Base-by-base conservation (phyloP, 2,797 vertebrate genomes). In the Crypturellus tataupa region DNA sequence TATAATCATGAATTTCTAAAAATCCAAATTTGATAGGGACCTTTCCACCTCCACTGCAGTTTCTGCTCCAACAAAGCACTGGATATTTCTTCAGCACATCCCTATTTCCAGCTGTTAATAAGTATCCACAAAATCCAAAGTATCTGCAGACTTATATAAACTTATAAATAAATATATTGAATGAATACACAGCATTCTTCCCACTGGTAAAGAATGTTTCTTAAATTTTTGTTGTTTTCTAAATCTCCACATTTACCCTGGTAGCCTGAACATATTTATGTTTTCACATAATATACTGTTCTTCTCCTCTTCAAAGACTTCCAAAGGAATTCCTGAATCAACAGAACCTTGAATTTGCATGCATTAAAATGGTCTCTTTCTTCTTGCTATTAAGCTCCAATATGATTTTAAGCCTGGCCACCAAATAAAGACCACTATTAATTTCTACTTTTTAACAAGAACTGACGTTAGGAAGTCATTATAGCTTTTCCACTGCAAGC, bases 381-480 rank as follows among this genome's bases (percentile, higher is more conserved):
- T 76, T 55, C 76, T 91, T 23, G 40, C 55, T 86, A n/a, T n/a
- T 40, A 90, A 87, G 71, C 87, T 85, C 51, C 72, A 87, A 58
- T 51, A 85, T 87, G 94, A 96, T 69, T 94, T 87, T 17, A 17
- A 94, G 91, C 85, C 81, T 85, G 84, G 87, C 84, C 91, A 95
- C 81, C 51, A 95, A 71, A 80, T 70, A 89, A 83, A 77, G 39
- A 89, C 9, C 49, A 78, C 79, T 73, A 68, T 65, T 90, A 89
- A 79, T 89, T 94, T 92, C 84, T 90, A 46, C 69, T 87, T 84
- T 91, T 94, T 85, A 62, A 91, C 77, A 80, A 93, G 87, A 68
- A 59, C 15, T 81, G 85, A 60, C 67, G 91, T 85, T 87, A 82
- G 42, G 62, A 90, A 60, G 59, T 37, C 67, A 85, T 93, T 91